phyloP scores from a whole-genome alignment of 2,797 vertebrate genomes.

The Poecile montanus region DNA sequence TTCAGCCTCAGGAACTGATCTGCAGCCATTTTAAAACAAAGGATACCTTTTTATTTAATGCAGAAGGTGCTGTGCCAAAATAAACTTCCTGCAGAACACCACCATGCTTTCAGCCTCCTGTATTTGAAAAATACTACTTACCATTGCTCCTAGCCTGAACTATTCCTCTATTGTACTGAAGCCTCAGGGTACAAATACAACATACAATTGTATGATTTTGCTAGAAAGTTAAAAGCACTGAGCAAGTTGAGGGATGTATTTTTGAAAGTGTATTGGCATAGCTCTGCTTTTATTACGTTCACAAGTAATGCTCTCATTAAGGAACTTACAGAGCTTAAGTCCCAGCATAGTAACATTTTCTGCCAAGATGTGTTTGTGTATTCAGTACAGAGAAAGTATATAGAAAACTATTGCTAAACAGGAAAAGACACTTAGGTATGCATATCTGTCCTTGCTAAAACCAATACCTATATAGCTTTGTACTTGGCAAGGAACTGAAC shows the following conservation, averaged over 20 bases:
- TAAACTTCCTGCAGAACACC: slow-evolving; percentile 32
- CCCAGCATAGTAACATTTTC: neutral
- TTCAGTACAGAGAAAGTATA: neutral
- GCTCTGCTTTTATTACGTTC: neutral
- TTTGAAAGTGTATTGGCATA: neutral
- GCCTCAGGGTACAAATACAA: neutral
- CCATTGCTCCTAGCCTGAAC: neutral
- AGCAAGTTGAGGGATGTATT: neutral
- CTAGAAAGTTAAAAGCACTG: neutral
- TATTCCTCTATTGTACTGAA: neutral
- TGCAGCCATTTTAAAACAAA: slow-evolving; percentile 51
- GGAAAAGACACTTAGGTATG: neutral
- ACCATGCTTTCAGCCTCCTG: neutral
- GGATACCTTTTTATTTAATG: neutral
- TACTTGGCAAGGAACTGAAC: neutral
- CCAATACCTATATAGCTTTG: neutral
- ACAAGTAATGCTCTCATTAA: neutral
- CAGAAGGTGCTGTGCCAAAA: slow-evolving; percentile 38
- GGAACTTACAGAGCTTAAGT: neutral
- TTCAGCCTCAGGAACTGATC: slow-evolving; percentile 18
- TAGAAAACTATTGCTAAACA: neutral
- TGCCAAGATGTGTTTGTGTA: neutral
- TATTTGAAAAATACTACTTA: neutral
- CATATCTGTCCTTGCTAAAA: neutral
- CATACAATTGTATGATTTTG: neutral